Conservation (phyloP, 2,888 invertebrate species). For the Coenonympha arcania region DNA sequence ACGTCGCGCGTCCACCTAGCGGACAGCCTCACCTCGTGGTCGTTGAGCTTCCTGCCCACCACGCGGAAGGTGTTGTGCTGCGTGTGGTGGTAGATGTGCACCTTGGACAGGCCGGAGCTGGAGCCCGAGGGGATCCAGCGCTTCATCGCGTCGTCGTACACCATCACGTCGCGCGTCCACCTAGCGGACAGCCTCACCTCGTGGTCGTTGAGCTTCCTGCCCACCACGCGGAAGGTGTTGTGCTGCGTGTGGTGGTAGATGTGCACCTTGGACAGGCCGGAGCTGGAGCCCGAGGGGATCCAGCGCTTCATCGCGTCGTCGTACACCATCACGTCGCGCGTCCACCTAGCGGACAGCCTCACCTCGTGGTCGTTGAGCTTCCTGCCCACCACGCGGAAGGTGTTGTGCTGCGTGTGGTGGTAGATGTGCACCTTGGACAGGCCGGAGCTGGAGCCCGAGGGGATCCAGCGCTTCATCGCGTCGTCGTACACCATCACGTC, state of each 20-base stretch:
- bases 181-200: conserved; percentile 80
- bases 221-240: conserved; percentile 98
- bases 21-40: conserved; percentile 84
- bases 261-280: conserved; percentile 96
- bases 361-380: too few relatives aligned
- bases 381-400: too few relatives aligned
- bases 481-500: too few relatives aligned
- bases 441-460: too few relatives aligned
- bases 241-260: conserved; percentile 97
- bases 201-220: conserved; percentile 95
- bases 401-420: too few relatives aligned
- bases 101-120: conserved; percentile 94
- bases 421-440: too few relatives aligned
- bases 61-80: conserved; percentile 98
- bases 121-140: conserved; percentile 97
- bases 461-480: too few relatives aligned
- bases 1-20: conserved; percentile 89
- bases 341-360: too few relatives aligned
- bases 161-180: conserved; percentile 92
- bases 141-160: conserved; percentile 96
- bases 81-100: conserved; percentile 98
- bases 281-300: conserved; percentile 95
- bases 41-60: conserved; percentile 96
- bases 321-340: conserved; percentile 98
- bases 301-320: conserved; percentile 97